Evolutionary conservation across 1,140 invertebrate species (phyloP).

Genomic region (Neodiprion pinetum): DNA sequence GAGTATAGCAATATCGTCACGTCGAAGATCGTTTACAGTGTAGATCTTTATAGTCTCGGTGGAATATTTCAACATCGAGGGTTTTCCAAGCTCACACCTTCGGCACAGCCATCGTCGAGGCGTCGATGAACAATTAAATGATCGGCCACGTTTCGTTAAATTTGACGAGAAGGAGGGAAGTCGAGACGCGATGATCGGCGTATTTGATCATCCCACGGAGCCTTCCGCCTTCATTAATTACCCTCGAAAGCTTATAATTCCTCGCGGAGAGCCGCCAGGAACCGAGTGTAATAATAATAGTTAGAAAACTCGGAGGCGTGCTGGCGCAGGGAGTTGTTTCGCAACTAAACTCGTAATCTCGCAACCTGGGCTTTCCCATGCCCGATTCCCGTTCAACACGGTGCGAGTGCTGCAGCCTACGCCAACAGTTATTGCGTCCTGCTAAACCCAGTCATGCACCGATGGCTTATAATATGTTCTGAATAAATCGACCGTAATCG

Average conservation of each 20-base stretch:
- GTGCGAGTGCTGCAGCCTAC: constrained; percentile 28
- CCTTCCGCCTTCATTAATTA: background rate
- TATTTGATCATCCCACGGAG: too few species aligned
- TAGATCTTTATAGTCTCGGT: too few species aligned
- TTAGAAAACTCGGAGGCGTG: constrained; percentile 47
- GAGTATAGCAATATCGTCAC: too few species aligned
- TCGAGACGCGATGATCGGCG: too few species aligned
- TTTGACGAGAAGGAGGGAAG: too few species aligned
- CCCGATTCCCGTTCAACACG: constrained; percentile 33
- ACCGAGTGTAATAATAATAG: constrained; percentile 44
- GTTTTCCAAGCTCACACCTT: too few species aligned
- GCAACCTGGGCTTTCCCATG: constrained; percentile 59
- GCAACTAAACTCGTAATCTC: constrained; percentile 60
- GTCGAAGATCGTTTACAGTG: too few species aligned
- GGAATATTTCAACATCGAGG: too few species aligned
- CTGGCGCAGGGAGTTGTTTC: constrained; percentile 43
- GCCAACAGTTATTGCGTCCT: constrained; percentile 37
- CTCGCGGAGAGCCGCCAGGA: background rate
- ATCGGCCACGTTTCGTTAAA: too few species aligned
- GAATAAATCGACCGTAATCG: background rate
- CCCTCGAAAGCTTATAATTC: background rate
- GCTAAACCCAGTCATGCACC: constrained; percentile 45
- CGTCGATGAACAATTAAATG: too few species aligned
- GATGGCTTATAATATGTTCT: constrained; percentile 47
- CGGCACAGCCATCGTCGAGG: too few species aligned